Evolutionary conservation across 23 tunicate species (phyloP).

Genomic region (Halocynthia roretzi): DNA sequence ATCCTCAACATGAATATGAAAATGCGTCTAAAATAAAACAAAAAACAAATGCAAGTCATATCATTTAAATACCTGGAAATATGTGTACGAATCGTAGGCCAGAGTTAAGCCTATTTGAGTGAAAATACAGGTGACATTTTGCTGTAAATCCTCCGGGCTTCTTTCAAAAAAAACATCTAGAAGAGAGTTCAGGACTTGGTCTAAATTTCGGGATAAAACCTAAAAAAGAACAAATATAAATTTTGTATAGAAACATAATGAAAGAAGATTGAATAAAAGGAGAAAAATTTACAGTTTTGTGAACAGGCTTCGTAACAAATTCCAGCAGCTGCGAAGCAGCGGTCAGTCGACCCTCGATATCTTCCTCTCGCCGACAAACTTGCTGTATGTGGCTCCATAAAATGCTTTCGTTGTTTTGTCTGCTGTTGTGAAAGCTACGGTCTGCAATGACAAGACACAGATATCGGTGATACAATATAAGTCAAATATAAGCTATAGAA

Average conservation of each 20-base stretch:
- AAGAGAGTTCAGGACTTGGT: slow-evolving; percentile 58
- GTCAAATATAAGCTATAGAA: background rate
- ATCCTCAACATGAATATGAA: too few relatives aligned
- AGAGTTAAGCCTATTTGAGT: slow-evolving; percentile 49
- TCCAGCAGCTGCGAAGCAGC: slow-evolving; percentile 70
- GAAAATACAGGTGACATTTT: slow-evolving; percentile 58
- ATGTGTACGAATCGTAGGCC: slow-evolving; percentile 56
- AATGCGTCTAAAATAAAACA: background rate
- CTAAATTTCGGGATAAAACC: slow-evolving; percentile 63
- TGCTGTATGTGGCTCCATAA: slow-evolving; percentile 69
- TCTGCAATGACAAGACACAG: slow-evolving; percentile 21
- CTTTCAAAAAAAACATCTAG: slow-evolving; percentile 92
- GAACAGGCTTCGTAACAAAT: slow-evolving; percentile 59
- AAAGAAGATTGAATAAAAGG: background rate
- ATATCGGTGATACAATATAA: background rate
- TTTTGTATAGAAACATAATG: background rate
- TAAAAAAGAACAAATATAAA: slow-evolving; percentile 6
- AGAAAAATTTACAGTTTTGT: slow-evolving; percentile 27
- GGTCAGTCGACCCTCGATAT: slow-evolving; percentile 42
- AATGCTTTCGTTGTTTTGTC: slow-evolving; percentile 48
- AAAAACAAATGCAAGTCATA: background rate
- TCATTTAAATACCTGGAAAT: slow-evolving; percentile 56
- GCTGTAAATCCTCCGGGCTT: slow-evolving; percentile 61
- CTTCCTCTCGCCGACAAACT: slow-evolving; percentile 87
- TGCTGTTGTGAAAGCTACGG: slow-evolving; percentile 74